These are phyloP conservation scores for Frieseomelitta varia DNA, from an alignment of 1,140 invertebrate genomes.

Conservation along the genomic window DNA sequence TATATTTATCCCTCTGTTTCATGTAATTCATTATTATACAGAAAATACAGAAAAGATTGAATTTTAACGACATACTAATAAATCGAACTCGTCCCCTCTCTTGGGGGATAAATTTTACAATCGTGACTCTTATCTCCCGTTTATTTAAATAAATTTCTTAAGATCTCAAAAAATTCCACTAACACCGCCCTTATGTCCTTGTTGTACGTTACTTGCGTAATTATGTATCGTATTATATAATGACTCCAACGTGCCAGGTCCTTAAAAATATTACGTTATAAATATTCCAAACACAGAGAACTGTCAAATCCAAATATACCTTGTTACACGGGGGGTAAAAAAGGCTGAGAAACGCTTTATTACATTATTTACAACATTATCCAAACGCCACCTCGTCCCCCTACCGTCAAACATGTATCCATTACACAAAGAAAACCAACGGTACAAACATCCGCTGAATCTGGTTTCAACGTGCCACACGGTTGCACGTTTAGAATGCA, in stretches of 20 bases:
- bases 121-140: not conserved
- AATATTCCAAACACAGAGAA: too few relatives aligned
- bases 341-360: not conserved
- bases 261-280: too few relatives aligned
- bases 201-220: too few relatives aligned
- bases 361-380: not conserved
- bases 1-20: too few relatives aligned
- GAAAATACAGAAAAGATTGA: not conserved
- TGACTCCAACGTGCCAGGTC: too few relatives aligned
- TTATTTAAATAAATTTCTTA: not conserved
- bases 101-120: too few relatives aligned
- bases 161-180: not conserved
- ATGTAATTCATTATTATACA: too few relatives aligned
- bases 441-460: not conserved
- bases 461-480: not conserved
- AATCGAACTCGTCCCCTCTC: not conserved
- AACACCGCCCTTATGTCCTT: not conserved
- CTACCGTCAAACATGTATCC: not conserved
- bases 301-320: too few relatives aligned
- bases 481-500: not conserved
- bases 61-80: not conserved
- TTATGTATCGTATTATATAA: too few relatives aligned
- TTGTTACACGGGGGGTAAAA: too few relatives aligned
- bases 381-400: not conserved
- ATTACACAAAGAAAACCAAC: conserved; percentile 3